These are phyloP conservation scores for Hypercompe scribonia DNA, from an alignment of 2,888 invertebrate genomes.

Conservation along the genomic window DNA sequence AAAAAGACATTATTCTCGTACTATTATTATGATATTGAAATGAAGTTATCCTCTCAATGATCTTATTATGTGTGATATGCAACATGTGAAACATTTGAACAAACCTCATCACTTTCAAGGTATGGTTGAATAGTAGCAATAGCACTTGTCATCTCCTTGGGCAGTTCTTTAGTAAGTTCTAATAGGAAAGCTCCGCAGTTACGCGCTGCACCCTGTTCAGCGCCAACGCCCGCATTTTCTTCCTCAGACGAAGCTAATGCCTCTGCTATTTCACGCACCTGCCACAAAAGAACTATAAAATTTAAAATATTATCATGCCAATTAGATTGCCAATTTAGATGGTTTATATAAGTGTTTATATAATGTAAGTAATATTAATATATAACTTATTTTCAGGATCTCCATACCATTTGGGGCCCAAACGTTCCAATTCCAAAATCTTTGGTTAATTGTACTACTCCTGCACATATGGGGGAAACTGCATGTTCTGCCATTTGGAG, in stretches of 20 bases:
- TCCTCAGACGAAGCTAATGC: slow-evolving; percentile 86
- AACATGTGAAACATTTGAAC: background rate
- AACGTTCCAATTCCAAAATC: slow-evolving; percentile 90
- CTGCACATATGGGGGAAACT: slow-evolving; percentile 89
- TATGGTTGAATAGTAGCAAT: slow-evolving; percentile 88
- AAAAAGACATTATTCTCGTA: too few species aligned
- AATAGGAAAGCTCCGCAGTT: slow-evolving; percentile 87
- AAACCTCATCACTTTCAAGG: slow-evolving; percentile 87
- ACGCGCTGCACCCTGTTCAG: slow-evolving; percentile 76
- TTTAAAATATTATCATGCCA: too few species aligned
- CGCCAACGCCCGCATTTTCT: slow-evolving; percentile 75
- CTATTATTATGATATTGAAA: too few species aligned
- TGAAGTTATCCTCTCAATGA: too few species aligned
- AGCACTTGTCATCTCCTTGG: slow-evolving; percentile 87
- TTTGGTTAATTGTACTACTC: slow-evolving; percentile 89
- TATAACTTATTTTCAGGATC: background rate
- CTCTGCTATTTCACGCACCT: slow-evolving; percentile 90
- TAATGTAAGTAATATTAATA: background rate
- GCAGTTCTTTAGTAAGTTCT: slow-evolving; percentile 88
- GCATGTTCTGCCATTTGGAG: slow-evolving; percentile 92
- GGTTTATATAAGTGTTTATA: too few species aligned
- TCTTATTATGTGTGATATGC: background rate
- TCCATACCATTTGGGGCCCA: slow-evolving; percentile 89
- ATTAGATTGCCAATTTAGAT: too few species aligned
- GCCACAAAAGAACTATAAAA: background rate